Conservation (phyloP, 2,797 vertebrate genomes). For the Oreortyx pictus region DNA sequence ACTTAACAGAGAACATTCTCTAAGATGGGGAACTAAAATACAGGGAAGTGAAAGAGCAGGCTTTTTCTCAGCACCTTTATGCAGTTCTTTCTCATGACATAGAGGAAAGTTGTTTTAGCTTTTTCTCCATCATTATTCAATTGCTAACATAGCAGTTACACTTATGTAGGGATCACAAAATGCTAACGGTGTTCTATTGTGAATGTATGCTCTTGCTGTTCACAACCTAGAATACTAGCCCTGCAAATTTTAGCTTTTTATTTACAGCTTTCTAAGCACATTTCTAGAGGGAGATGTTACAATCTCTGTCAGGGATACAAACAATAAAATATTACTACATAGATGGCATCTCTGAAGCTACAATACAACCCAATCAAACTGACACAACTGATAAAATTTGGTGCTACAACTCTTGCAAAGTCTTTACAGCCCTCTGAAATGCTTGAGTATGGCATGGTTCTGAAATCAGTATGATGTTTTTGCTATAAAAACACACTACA, state of each 20-base stretch:
- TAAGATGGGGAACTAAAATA: background rate
- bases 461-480: background rate
- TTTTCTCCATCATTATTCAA: background rate
- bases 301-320: constrained; percentile 20
- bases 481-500: background rate
- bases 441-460: background rate
- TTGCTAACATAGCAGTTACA: background rate
- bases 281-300: constrained; percentile 10
- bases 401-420: background rate
- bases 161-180: background rate
- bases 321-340: constrained; percentile 6
- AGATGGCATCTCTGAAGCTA: background rate
- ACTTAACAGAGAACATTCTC: background rate
- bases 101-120: background rate
- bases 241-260: constrained; percentile 24
- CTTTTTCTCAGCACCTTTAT: background rate
- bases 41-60: background rate
- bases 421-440: background rate
- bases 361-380: constrained; percentile 32
- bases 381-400: constrained; percentile 25
- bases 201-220: background rate
- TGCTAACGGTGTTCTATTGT: background rate
- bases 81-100: background rate
- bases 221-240: background rate
- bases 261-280: constrained; percentile 25